These are phyloP conservation scores for Dolomedes plantarius DNA, from an alignment of 2,888 invertebrate genomes.

Conservation along the genomic window DNA sequence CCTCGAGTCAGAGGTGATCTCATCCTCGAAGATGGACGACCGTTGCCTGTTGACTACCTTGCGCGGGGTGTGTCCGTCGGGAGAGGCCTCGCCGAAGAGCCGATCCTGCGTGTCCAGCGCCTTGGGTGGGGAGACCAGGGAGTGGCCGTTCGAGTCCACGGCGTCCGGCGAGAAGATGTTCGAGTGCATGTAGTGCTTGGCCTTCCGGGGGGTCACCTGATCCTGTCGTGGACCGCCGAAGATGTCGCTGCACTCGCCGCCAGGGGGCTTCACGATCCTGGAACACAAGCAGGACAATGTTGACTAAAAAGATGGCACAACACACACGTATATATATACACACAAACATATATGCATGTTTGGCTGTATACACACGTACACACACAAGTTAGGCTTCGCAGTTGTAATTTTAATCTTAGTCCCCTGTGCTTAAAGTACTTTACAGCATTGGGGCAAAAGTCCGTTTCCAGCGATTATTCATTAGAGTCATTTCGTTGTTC, in stretches of 20 bases:
- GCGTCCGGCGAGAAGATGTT: slow-evolving; percentile 43
- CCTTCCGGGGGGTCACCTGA: slow-evolving; percentile 44
- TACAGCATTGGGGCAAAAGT: no score
- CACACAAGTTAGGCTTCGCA: no score
- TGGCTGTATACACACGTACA: no score
- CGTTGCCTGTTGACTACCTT: slow-evolving; percentile 73
- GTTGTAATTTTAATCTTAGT: no score
- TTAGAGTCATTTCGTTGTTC: no score
- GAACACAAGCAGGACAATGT: no score
- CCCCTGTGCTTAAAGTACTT: no score
- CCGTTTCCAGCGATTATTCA: no score
- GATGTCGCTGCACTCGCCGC: slow-evolving; percentile 73
- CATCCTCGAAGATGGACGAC: slow-evolving; percentile 73
- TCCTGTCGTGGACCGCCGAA: slow-evolving; percentile 48
- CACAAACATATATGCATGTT: no score
- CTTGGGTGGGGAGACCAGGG: slow-evolving; percentile 30
- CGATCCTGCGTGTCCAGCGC: slow-evolving; percentile 69
- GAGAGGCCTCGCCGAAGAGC: slow-evolving; percentile 69
- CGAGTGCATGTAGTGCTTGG: slow-evolving; percentile 66
- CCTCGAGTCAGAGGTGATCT: slow-evolving; percentile 34
- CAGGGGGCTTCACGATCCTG: slow-evolving; percentile 72
- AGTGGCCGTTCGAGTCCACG: slow-evolving; percentile 33
- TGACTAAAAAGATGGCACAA: no score
- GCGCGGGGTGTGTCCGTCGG: slow-evolving; percentile 67
- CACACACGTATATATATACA: no score